phyloP scores from a whole-genome alignment of 2,113 vertebrate genomes.

The Sinocyclocheilus anophthalmus region DNA sequence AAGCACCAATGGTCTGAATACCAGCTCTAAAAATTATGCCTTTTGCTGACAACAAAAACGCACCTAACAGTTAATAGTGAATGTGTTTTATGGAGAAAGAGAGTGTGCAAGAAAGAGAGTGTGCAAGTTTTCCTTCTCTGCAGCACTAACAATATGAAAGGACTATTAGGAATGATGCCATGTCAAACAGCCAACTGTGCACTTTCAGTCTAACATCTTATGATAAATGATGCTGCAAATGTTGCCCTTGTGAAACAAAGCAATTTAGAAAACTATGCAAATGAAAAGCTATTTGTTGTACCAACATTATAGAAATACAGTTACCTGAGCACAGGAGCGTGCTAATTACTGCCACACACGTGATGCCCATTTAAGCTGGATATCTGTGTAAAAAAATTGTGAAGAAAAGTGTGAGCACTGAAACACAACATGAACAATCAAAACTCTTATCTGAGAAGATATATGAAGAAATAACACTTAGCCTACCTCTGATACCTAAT shows the following conservation, averaged over 20 bases:
- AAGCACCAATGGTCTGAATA: background rate
- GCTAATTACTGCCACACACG: constrained; percentile 23
- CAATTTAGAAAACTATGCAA: background rate
- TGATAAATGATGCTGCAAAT: constrained; percentile 5
- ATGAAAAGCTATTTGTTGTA: background rate
- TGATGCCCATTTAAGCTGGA: constrained; percentile 25
- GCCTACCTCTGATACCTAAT: background rate
- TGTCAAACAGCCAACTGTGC: constrained; percentile 28
- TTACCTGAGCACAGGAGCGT: constrained; percentile 48
- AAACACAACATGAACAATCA: background rate
- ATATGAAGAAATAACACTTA: background rate
- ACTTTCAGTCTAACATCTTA: constrained; percentile 4
- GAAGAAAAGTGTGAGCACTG: background rate
- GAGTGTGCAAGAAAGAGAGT: background rate
- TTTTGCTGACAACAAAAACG: background rate
- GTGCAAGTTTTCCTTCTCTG: background rate
- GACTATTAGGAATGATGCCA: background rate
- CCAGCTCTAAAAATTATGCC: constrained; percentile 8
- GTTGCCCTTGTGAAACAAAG: background rate
- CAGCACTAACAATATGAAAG: constrained; percentile 15
- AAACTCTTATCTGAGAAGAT: background rate
- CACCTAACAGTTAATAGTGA: background rate
- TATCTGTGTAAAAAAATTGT: constrained; percentile 1
- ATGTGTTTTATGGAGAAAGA: background rate
- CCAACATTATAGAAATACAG: background rate